phyloP scores from a whole-genome alignment of 2,888 invertebrate species.

The Himalopsyche anomala region DNA sequence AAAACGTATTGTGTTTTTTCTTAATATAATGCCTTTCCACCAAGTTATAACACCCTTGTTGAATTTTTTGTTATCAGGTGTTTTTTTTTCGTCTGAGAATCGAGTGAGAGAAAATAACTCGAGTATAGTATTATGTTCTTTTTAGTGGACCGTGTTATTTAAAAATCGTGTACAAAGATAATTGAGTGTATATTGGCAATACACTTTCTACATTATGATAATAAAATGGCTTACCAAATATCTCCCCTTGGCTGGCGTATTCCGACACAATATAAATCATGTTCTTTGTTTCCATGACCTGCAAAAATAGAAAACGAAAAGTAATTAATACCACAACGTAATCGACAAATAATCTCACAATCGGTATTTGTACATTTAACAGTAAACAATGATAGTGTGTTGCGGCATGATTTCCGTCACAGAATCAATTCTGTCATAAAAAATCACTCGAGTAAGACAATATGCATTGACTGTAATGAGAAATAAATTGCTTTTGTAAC shows the following conservation, averaged over 20 bases:
- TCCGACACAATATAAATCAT: slow-evolving; percentile 99
- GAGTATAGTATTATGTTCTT: too few relatives aligned
- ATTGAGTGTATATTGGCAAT: too few relatives aligned
- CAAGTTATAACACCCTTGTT: too few relatives aligned
- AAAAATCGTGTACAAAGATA: too few relatives aligned
- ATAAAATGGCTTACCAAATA: slow-evolving; percentile 87
- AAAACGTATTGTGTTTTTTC: too few relatives aligned
- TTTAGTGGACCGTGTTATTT: too few relatives aligned
- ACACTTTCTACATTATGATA: neutral
- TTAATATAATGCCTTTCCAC: too few relatives aligned
- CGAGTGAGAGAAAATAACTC: too few relatives aligned
- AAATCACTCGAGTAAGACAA: neutral
- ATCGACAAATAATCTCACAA: slow-evolving; percentile 27
- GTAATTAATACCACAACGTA: neutral
- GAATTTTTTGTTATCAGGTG: too few relatives aligned
- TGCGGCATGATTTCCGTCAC: neutral
- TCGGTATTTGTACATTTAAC: neutral
- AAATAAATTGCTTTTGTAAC: neutral
- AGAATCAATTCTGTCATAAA: neutral
- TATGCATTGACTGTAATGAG: slow-evolving; percentile 17
- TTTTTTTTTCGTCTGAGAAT: too few relatives aligned
- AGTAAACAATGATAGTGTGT: neutral
- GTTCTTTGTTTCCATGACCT: slow-evolving; percentile 99
- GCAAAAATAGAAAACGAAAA: slow-evolving; percentile 69
- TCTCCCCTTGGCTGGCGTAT: slow-evolving; percentile 98